Base-by-base conservation (phyloP, 2,797 vertebrate species). In the Toxotes lorentzi region DNA sequence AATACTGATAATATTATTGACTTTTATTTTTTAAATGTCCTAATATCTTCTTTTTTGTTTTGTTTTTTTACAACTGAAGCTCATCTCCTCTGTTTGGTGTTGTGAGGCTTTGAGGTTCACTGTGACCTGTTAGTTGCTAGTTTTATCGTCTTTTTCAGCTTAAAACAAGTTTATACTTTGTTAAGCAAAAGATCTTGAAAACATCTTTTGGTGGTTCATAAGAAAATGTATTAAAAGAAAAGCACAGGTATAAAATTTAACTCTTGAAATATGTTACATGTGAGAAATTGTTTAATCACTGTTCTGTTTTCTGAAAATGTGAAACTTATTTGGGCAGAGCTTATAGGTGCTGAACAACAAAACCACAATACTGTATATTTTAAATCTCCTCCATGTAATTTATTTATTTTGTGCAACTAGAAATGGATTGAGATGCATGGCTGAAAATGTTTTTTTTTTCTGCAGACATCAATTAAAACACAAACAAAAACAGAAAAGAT, bases 41-140 rank as follows among this genome's bases (percentile, higher is more conserved):
- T 57, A 27, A 59, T 61, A 76, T 85, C 30, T 62, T 86, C 9
- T 54, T 70, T 43, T 76, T 73, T 74, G 73, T n/a, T 78, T 54
- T 62, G n/a, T n/a, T 74, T 35, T 54, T 21, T 43, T 76, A 85
- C 76, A 79, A 81, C 76, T 79, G 85, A 91, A 88, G 72, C 83
- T 86, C 76, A 83, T 90, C 38, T 87, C 64, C 72, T 89, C 73
- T 89, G 84, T 92, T 83, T 73, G 82, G 68, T 92, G 91, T 89
- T 69, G 86, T 90, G 86, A 88, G 88, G 89, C 87, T 83, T 88
- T 63, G 63, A 87, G 88, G 48, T 89, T 86, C 83, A 78, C 76
- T 79, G 69, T 88, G 57, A 92, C 78, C 82, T 84, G 60, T 88
- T 88, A 86, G 89, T 85, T 89, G 76, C 59, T 91, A 88, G 90